Base-by-base conservation (phyloP, 2,888 invertebrate species). In the Eurois occulta region DNA sequence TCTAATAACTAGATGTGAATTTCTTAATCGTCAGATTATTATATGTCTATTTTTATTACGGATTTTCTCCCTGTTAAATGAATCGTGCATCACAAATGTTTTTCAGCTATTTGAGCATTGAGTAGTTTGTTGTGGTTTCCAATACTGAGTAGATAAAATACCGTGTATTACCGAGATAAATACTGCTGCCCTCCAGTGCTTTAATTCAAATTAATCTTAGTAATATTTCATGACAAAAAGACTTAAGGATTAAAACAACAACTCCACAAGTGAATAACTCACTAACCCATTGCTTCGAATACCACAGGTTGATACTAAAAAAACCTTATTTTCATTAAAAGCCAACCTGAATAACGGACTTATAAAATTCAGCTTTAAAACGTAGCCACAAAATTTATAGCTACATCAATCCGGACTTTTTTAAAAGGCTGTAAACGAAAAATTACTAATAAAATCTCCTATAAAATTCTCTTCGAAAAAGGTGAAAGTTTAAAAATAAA, bases 331-430 rank as follows among this genome's bases (percentile, higher is more conserved):
- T 88, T 87, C 81, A 88, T 88, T 87, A 88, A 87, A 88, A 86
- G n/a, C 76, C 35, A 38, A 35, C 69, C 64, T 10, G 70, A 80
- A 79, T 86, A 80, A 84, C 32, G 52, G 77, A 78, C 67, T 66
- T 81, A 84, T 82, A 87, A 87, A 87, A 87, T 70, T 82, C 80
- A 85, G 81, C 78, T 69, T 83, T 73, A 77, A 84, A 83, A 80
- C 78, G 83, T 78, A 86, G 80, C 88, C 84, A 88, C 86, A 87
- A 88, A 87, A 88, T 88, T 90, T 86, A 86, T 84, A 75, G 83
- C 84, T 80, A 85, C 88, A 89, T 89, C 88, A 85, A 87, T 87
- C 84, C 76, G 24, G 73, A 66, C 71, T 81, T 87, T 86, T 89
- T 86, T 83, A 78, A 84, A 89, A 83, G 79, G 84, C 75, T 77